Evolutionary conservation across 2,113 vertebrate species (phyloP).

Genomic region (Cavia aperea): DNA sequence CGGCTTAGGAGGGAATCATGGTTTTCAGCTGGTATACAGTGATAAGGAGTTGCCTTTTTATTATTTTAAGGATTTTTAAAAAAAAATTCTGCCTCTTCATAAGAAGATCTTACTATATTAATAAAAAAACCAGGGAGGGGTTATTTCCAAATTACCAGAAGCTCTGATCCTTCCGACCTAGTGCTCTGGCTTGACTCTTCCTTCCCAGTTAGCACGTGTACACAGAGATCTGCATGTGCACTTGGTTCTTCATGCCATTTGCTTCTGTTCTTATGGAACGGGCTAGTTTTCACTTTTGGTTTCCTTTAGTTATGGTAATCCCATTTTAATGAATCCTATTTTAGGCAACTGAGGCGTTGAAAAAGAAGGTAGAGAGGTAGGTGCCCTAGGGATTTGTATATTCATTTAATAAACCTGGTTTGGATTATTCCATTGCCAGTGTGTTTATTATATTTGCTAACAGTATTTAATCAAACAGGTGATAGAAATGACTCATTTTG

Average conservation of each 20-base stretch:
- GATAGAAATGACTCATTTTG: slow-evolving; percentile 13
- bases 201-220: not conserved
- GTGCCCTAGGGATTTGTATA: not conserved
- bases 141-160: not conserved
- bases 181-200: not conserved
- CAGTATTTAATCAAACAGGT: not conserved
- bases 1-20: not conserved
- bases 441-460: not conserved
- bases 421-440: not conserved
- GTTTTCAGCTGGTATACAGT: not conserved
- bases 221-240: not conserved
- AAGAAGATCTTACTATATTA: not conserved
- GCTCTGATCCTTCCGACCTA: not conserved
- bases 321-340: not conserved
- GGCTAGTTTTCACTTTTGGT: not conserved
- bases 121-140: not conserved
- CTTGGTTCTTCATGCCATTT: not conserved
- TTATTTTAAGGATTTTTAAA: not conserved
- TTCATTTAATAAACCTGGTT: not conserved
- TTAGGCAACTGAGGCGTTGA: not conserved
- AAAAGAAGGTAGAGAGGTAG: not conserved
- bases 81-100: not conserved
- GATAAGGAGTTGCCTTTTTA: not conserved
- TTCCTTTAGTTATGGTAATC: slow-evolving; percentile 2
- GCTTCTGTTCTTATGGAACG: not conserved